Percentiles rank a stretch among this genome's conserved stretches.
Conservation (phyloP, 2,113 vertebrate species). For the Xiphorhynchus elegans region DNA sequence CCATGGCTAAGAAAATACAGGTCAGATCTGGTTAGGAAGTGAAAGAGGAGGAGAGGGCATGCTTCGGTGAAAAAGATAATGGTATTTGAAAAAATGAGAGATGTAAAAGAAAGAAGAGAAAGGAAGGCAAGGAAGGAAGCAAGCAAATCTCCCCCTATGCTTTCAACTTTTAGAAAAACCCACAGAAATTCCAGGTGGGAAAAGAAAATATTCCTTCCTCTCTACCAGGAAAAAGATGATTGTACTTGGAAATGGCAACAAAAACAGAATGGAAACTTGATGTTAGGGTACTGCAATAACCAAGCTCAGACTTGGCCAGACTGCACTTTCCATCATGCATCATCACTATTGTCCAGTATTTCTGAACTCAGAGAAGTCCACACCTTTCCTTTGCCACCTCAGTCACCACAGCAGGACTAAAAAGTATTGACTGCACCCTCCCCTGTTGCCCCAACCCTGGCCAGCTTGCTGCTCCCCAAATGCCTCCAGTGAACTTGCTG, state of each 20-base stretch:
- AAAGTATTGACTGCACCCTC: fast-evolving
- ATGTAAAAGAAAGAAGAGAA: neutral
- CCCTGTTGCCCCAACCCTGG: neutral
- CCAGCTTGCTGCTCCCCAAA: neutral
- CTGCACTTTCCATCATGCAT: neutral
- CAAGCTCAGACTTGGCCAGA: neutral
- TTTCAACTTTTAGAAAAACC: neutral
- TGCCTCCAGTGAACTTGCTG: neutral
- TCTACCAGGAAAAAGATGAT: neutral
- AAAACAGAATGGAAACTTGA: neutral
- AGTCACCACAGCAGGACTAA: neutral
- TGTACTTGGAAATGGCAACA: neutral
- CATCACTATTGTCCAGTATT: neutral
- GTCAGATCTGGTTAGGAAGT: neutral
- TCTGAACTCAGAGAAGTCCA: neutral
- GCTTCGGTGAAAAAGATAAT: neutral
- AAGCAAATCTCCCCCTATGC: neutral
- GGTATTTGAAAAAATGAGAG: neutral
- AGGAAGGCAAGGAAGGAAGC: neutral
- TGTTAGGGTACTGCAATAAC: neutral
- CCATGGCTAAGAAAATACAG: neutral
- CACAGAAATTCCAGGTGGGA: neutral
- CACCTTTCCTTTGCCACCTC: neutral
- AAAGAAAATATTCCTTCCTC: neutral
- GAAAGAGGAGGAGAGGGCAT: neutral